Evolutionary conservation across 2,113 vertebrate species (phyloP), one percentile per base, ranked within the genome.

Genomic region (Prinia subflava): DNA sequence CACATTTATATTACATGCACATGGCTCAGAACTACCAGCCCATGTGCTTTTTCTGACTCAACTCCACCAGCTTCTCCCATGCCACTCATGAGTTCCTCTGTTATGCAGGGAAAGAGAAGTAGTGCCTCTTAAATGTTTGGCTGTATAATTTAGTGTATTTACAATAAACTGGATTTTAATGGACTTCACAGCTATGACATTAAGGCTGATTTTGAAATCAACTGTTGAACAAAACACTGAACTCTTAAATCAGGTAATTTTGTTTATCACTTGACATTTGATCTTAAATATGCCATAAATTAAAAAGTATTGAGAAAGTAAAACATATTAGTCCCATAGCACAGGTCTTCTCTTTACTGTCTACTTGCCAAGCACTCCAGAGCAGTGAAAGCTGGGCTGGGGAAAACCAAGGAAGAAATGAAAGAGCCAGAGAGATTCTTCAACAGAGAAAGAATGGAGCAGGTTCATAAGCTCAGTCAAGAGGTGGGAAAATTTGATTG

Each of bases 81-180:
- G 35, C 59, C 55, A 62, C 37, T 88, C 27, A 37, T 69, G 35
- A 86, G 39, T 47, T 88, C 37, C 37, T 59, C 75, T 7, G 1
- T 46, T 55, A 86, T 8, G 8, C 1, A 13, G 13, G 18, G 19
- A 62, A 89, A 76, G 31, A 77, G 63, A 80, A 80, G 60, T 59
- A 70, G 77, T 44, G 50, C 27, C 55, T 86, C 46, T 74, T 88
- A 90, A 93, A 81, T 75, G 11, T 71, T 88, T 81, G 35, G 33
- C 52, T 52, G 56, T 78, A 80, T 91, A 90, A 90, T 96, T 95
- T 83, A 85, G 19, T 81, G 16, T 70, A 41, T 93, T 94, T 86
- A 68, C 35, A 83, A 81, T 92, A 95, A 90, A 90, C 44, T 75
- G n/a, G 37, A 56, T 86, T 94, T 90, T 93, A 78, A 91, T 55